phyloP scores from a whole-genome alignment of 2,888 invertebrate genomes.

The Dichetophora obliterata region DNA sequence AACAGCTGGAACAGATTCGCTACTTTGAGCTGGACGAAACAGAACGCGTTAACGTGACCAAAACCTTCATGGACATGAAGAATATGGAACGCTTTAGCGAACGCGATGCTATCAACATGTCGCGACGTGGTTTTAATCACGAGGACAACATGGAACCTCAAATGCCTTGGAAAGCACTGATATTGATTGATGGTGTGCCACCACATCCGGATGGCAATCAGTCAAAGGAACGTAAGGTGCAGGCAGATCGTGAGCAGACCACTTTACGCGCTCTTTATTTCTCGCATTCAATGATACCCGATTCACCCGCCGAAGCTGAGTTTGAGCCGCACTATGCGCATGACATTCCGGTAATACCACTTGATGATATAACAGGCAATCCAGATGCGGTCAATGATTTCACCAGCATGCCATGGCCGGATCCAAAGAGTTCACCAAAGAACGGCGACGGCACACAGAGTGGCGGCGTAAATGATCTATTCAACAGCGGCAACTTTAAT shows the following conservation, averaged over 20 bases:
- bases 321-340: slow-evolving; percentile 81
- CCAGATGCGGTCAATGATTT: slow-evolving; percentile 85
- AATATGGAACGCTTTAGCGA: slow-evolving; percentile 90
- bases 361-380: slow-evolving; percentile 89
- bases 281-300: slow-evolving; percentile 86
- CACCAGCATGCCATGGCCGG: slow-evolving; percentile 85
- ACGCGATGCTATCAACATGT: slow-evolving; percentile 84
- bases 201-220: slow-evolving; percentile 80
- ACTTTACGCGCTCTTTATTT: slow-evolving; percentile 87
- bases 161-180: slow-evolving; percentile 81
- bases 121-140: slow-evolving; percentile 77
- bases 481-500: slow-evolving; percentile 57
- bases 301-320: slow-evolving; percentile 89
- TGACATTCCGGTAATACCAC: slow-evolving; percentile 87
- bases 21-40: slow-evolving; percentile 96
- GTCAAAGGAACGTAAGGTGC: slow-evolving; percentile 89
- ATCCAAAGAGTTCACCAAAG: slow-evolving; percentile 80
- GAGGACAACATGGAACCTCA: slow-evolving; percentile 88
- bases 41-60: slow-evolving; percentile 94
- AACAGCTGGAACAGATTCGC: slow-evolving; percentile 83
- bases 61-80: slow-evolving; percentile 91
- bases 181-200: slow-evolving; percentile 78
- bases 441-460: slow-evolving; percentile 53
- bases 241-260: slow-evolving; percentile 87
- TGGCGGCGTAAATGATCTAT: slow-evolving; percentile 28